These are phyloP conservation scores for Toxotes lorentzi DNA, from an alignment of 2,797 vertebrate species.

Conservation along the genomic window DNA sequence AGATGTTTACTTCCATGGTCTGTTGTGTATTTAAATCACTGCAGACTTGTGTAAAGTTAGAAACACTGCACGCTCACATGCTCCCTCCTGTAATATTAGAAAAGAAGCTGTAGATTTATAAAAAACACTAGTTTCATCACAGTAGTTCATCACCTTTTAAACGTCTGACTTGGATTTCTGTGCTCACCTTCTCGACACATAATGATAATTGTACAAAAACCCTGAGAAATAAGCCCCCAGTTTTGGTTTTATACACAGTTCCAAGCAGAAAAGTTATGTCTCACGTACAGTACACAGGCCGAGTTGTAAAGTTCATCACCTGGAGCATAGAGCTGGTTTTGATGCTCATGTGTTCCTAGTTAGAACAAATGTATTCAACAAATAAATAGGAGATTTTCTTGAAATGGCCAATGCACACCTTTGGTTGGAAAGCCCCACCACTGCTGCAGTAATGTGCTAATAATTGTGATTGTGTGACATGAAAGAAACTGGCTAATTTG, in stretches of 20 bases:
- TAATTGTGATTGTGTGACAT: constrained; percentile 37
- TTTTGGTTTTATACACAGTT: neutral
- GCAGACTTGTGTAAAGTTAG: too few species aligned
- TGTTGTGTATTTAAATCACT: too few species aligned
- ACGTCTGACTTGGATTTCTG: constrained; percentile 3
- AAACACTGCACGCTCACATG: too few species aligned
- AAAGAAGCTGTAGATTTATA: neutral
- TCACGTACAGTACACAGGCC: constrained; percentile 4
- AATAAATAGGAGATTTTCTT: neutral
- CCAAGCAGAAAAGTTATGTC: neutral
- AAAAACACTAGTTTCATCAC: neutral
- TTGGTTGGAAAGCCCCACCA: neutral
- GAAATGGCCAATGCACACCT: constrained; percentile 1
- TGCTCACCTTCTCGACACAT: neutral
- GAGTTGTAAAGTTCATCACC: constrained; percentile 7
- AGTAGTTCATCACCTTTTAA: neutral
- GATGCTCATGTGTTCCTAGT: constrained; percentile 23
- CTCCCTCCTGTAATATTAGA: neutral
- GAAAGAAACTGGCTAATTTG: constrained; percentile 27
- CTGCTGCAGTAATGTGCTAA: constrained; percentile 14
- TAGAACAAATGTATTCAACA: constrained; percentile 9
- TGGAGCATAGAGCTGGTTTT: neutral
- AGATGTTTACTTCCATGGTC: neutral
- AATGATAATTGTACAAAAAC: neutral
- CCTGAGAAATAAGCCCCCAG: neutral